Evolutionary conservation across 2,113 vertebrate genomes (phyloP).

Genomic region (Felis chaus): DNA sequence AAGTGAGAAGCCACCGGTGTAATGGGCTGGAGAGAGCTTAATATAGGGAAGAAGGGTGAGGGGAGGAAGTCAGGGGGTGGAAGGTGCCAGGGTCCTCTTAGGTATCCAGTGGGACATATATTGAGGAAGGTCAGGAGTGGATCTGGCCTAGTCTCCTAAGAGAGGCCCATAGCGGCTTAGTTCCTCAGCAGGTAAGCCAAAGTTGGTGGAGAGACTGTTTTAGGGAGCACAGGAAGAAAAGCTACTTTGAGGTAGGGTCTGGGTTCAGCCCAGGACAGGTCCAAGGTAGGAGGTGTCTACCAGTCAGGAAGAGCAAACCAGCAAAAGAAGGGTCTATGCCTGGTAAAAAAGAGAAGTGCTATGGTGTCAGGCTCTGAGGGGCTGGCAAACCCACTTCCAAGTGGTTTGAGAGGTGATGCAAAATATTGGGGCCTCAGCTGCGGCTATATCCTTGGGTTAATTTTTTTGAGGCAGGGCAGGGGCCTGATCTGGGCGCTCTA

Average conservation of each 20-base stretch:
- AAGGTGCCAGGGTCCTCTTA: not conserved
- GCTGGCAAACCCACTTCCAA: not conserved
- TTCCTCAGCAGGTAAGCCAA: not conserved
- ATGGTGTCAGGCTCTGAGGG: not conserved
- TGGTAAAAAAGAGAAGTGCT: not conserved
- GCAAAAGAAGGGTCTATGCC: not conserved
- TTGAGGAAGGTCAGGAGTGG: not conserved
- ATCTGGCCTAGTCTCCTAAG: not conserved
- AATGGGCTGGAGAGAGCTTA: not conserved
- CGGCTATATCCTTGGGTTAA: not conserved
- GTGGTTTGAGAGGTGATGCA: not conserved
- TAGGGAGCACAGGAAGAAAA: not conserved
- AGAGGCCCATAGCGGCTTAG: not conserved
- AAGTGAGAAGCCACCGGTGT: not conserved
- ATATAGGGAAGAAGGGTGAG: not conserved
- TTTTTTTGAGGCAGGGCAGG: not conserved
- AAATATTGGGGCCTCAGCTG: not conserved
- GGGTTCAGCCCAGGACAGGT: not conserved
- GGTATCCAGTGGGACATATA: not conserved
- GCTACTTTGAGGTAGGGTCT: not conserved
- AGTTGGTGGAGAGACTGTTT: not conserved
- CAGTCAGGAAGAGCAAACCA: not conserved
- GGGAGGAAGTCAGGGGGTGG: not conserved
- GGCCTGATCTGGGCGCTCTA: not conserved
- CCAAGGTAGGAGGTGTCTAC: not conserved